A percentile compares a stretch with the other conserved stretches of the same genome.
Conservation (phyloP, 1,140 invertebrate species). For the Harpegnathos saltator region DNA sequence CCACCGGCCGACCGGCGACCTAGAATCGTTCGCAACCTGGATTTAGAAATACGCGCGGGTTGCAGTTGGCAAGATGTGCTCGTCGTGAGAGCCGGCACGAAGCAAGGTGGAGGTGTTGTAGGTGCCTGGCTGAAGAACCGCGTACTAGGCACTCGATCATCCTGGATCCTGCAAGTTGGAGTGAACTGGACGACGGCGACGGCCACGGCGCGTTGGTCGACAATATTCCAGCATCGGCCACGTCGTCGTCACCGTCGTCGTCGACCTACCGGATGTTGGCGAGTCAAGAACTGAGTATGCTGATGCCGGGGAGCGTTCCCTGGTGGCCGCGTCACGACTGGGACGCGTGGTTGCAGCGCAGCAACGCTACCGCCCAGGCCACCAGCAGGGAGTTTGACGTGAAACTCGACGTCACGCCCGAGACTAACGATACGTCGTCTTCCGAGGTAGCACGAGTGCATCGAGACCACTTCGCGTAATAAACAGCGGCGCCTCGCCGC, state of each 20-base stretch:
- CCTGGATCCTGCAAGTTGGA: slow-evolving; percentile 68
- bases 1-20: slow-evolving; percentile 50
- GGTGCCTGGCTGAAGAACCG: not conserved
- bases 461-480: slow-evolving; percentile 14
- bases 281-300: slow-evolving; percentile 54
- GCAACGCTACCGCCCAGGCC: slow-evolving; percentile 60
- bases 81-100: slow-evolving; percentile 27
- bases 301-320: slow-evolving; percentile 52
- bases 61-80: slow-evolving; percentile 69
- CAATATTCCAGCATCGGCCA: slow-evolving; percentile 27
- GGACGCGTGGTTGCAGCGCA: slow-evolving; percentile 77
- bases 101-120: slow-evolving; percentile 4
- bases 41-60: slow-evolving; percentile 80
- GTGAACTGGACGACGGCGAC: slow-evolving; percentile 9
- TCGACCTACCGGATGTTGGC: slow-evolving; percentile 53
- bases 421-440: slow-evolving; percentile 75
- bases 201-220: slow-evolving; percentile 30
- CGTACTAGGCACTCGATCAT: slow-evolving; percentile 10
- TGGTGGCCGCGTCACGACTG: slow-evolving; percentile 75
- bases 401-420: slow-evolving; percentile 81
- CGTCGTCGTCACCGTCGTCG: slow-evolving; percentile 59
- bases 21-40: slow-evolving; percentile 68
- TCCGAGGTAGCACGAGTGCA: slow-evolving; percentile 79
- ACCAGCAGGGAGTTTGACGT: slow-evolving; percentile 26
- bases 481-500: no score